A percentile compares a stretch with the other conserved stretches of the same genome.
Conservation (phyloP, 1,140 invertebrate genomes). For the Rhyacophila brunnea region DNA sequence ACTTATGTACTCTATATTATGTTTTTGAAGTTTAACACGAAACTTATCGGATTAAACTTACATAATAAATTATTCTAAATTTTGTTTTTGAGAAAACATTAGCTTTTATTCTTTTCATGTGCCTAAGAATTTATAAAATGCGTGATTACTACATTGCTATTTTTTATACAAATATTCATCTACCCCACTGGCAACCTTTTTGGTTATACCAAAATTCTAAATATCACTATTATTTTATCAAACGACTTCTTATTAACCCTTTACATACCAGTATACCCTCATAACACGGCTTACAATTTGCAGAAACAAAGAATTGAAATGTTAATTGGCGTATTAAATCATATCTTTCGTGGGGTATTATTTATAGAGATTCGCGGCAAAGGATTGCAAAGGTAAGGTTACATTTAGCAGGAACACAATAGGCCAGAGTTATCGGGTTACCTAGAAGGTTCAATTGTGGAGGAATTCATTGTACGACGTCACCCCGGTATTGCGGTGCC, state of each 20-base stretch:
- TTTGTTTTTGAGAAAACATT: no score
- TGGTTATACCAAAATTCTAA: no score
- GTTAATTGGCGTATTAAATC: slow-evolving; percentile 29
- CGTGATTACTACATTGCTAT: no score
- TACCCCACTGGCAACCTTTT: no score
- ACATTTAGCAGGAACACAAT: slow-evolving; percentile 21
- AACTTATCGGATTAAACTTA: no score
- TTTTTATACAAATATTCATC: no score
- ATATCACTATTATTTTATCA: slow-evolving; percentile 17
- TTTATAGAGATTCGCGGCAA: slow-evolving; percentile 16
- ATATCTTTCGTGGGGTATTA: slow-evolving; percentile 19
- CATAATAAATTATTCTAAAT: no score
- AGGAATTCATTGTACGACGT: slow-evolving; percentile 28
- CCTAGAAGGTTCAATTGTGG: slow-evolving; percentile 30
- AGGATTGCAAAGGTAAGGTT: slow-evolving; percentile 13
- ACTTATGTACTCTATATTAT: no score
- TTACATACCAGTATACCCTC: no score
- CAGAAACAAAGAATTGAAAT: slow-evolving; percentile 29
- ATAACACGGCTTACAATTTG: slow-evolving; percentile 5
- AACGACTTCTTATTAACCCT: slow-evolving; percentile 7
- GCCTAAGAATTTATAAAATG: no score
- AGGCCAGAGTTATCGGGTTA: slow-evolving; percentile 23
- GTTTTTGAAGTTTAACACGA: no score
- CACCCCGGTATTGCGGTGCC: slow-evolving; percentile 13
- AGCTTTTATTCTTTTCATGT: no score